A percentile compares a stretch with the other conserved stretches of the same genome.
Conservation (phyloP, 2,113 vertebrate species). For the Cnemophilus loriae region DNA sequence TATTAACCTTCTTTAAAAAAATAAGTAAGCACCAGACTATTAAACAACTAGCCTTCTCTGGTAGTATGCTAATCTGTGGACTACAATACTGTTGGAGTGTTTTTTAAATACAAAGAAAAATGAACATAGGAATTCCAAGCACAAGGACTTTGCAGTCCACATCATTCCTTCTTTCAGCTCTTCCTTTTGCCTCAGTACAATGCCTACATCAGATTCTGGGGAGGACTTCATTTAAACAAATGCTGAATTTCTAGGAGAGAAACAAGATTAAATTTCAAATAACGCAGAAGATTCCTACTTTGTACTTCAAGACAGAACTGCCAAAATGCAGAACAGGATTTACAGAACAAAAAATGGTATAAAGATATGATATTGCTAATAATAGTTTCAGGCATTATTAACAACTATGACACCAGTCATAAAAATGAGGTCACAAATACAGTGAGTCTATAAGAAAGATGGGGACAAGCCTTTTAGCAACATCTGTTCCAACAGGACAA, state of each 20-base stretch:
- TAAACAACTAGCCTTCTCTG: neutral
- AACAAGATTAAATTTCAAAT: neutral
- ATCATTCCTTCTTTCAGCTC: neutral
- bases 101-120: neutral
- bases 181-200: neutral
- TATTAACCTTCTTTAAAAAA: neutral
- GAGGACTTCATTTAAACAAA: neutral
- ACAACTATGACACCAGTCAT: neutral
- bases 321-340: neutral
- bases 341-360: neutral
- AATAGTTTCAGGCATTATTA: neutral
- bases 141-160: neutral
- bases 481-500: neutral
- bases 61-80: neutral
- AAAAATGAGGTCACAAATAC: neutral
- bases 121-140: neutral
- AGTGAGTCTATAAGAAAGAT: neutral
- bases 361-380: neutral
- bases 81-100: neutral
- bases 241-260: neutral
- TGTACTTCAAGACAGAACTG: neutral
- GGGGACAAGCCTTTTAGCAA: neutral
- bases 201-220: neutral
- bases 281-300: neutral
- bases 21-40: neutral